phyloP scores from a whole-genome alignment of 2,113 vertebrate genomes.

The Gobius niger region DNA sequence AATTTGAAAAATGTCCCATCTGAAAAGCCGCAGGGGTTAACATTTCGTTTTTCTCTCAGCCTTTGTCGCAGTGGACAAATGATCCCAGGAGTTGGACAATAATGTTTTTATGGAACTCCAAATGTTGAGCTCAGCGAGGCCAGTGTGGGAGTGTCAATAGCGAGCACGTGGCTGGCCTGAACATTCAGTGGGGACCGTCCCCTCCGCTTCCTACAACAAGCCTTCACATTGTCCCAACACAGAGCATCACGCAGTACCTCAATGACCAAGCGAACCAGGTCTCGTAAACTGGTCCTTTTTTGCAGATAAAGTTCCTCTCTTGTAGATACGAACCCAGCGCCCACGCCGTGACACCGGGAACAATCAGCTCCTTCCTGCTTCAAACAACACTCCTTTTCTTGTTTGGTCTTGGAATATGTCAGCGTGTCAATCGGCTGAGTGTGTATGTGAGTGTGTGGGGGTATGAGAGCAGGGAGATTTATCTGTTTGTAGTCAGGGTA shows the following conservation, averaged over 20 bases:
- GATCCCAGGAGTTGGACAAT: slow-evolving; percentile 85
- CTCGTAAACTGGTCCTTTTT: slow-evolving; percentile 65
- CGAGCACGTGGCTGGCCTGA: slow-evolving; percentile 86
- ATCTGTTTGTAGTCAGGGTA: slow-evolving; percentile 50
- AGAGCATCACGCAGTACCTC: slow-evolving; percentile 80
- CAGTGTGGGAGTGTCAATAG: slow-evolving; percentile 83
- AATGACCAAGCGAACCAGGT: slow-evolving; percentile 76
- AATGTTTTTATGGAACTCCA: slow-evolving; percentile 93
- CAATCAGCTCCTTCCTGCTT: slow-evolving; percentile 74
- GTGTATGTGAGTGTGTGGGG: slow-evolving; percentile 39
- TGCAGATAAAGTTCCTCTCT: slow-evolving; percentile 83
- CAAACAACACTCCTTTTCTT: slow-evolving; percentile 76
- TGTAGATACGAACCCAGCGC: slow-evolving; percentile 80
- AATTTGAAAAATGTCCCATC: slow-evolving; percentile 80
- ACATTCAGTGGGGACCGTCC: slow-evolving; percentile 79
- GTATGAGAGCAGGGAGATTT: slow-evolving; percentile 47
- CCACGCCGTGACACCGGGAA: slow-evolving; percentile 76
- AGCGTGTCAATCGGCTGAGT: slow-evolving; percentile 32
- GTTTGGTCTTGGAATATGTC: slow-evolving; percentile 41
- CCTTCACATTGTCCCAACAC: slow-evolving; percentile 84
- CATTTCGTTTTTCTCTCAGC: slow-evolving; percentile 80
- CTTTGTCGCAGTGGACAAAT: slow-evolving; percentile 84
- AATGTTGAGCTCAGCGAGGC: slow-evolving; percentile 87
- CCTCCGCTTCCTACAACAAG: slow-evolving; percentile 74
- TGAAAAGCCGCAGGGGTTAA: slow-evolving; percentile 74